phyloP scores from a whole-genome alignment of 2,888 invertebrate species.

The Macrophya alboannulata region DNA sequence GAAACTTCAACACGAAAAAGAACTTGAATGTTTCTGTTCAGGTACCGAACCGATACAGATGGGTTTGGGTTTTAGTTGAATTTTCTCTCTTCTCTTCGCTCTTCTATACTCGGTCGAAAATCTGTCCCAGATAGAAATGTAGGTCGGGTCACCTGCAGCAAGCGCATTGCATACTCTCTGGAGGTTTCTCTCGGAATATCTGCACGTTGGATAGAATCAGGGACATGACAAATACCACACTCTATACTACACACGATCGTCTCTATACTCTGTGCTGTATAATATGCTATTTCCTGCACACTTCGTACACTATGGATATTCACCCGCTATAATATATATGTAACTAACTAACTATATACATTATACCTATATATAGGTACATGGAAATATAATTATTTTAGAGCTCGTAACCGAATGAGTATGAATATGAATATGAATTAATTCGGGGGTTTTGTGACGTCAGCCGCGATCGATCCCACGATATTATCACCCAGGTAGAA shows the following conservation, averaged over 20 bases:
- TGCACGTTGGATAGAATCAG: slow-evolving; percentile 40
- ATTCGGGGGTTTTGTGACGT: not conserved
- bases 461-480: not conserved
- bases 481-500: not conserved
- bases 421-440: not conserved
- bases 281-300: slow-evolving; percentile 7
- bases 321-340: not conserved
- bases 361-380: not conserved
- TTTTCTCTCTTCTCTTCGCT: not conserved
- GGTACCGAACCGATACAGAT: slow-evolving; percentile 18
- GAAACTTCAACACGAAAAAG: not conserved
- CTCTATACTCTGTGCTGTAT: slow-evolving; percentile 4
- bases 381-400: not conserved
- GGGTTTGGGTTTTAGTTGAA: not conserved
- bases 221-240: slow-evolving; percentile 41
- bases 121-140: slow-evolving; percentile 75
- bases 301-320: not conserved
- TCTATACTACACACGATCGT: not conserved
- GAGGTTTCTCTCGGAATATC: slow-evolving; percentile 44
- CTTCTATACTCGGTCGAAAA: slow-evolving; percentile 61
- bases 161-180: slow-evolving; percentile 52
- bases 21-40: not conserved
- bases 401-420: not conserved
- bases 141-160: slow-evolving; percentile 77
- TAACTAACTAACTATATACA: too few relatives aligned